phyloP scores from a whole-genome alignment of 2,797 vertebrate species.

The Mycteria americana region DNA sequence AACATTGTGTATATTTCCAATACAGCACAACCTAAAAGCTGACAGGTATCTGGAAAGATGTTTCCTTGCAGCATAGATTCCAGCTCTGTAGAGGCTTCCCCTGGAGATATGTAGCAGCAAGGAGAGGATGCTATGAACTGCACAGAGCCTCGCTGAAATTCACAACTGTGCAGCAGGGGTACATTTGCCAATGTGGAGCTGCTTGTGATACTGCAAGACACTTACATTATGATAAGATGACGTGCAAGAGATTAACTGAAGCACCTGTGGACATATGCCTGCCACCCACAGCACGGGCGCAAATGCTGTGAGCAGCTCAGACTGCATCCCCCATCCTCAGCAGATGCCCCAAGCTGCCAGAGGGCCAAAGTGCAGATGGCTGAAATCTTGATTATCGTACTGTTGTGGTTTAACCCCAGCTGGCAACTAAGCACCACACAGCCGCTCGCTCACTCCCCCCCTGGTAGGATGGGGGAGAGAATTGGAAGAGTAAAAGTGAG shows the following conservation, averaged over 20 bases:
- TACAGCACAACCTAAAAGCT: background rate
- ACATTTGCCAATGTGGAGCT: background rate
- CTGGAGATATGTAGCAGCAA: background rate
- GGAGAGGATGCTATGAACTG: background rate
- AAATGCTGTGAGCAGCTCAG: background rate
- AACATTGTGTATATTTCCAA: background rate
- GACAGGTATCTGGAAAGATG: background rate
- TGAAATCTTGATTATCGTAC: background rate
- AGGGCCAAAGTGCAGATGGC: background rate
- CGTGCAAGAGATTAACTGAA: background rate
- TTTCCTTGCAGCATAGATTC: background rate
- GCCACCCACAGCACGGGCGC: rapidly evolving
- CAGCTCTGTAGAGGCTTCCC: background rate
- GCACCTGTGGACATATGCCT: background rate
- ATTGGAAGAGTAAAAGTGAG: too few relatives aligned
- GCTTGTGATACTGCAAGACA: background rate
- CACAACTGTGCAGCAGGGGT: background rate
- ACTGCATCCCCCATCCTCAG: background rate
- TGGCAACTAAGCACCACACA: too few relatives aligned
- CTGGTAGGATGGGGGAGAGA: too few relatives aligned
- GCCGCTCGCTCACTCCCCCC: too few relatives aligned
- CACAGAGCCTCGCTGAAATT: background rate
- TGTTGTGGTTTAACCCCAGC: too few relatives aligned
- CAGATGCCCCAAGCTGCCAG: background rate
- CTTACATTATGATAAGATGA: background rate